Conservation (phyloP, 2,797 vertebrate species). For the Ptychobarbus kaznakovi region DNA sequence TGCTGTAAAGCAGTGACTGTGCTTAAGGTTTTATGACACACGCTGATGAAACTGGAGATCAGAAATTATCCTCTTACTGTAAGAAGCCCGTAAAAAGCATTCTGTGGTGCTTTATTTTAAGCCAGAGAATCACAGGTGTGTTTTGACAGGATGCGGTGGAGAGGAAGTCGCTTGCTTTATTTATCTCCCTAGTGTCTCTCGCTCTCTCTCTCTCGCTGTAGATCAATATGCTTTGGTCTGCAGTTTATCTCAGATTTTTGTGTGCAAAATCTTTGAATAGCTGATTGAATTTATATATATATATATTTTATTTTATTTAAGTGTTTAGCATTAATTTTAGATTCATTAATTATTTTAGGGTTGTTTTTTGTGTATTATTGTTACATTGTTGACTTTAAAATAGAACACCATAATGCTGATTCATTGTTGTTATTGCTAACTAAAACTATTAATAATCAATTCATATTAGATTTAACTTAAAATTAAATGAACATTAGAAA, state of each 20-base stretch:
- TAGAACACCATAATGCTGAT: background rate
- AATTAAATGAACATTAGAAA: background rate
- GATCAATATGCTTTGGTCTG: conserved; percentile 8
- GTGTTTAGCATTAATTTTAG: background rate
- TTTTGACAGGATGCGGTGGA: background rate
- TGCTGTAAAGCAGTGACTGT: background rate
- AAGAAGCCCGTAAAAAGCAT: background rate
- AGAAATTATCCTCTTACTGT: conserved; percentile 17
- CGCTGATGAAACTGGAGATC: conserved; percentile 6
- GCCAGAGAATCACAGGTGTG: conserved; percentile 17
- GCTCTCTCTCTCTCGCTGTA: background rate
- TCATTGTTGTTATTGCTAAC: too few species aligned
- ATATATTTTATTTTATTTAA: background rate
- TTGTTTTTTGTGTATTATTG: background rate
- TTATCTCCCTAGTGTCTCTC: background rate
- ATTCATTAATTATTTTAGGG: background rate
- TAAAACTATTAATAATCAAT: background rate
- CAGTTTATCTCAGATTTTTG: background rate
- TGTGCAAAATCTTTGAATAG: background rate
- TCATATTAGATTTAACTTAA: background rate
- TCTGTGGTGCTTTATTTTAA: background rate
- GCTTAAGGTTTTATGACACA: conserved; percentile 2
- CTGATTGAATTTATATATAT: background rate
- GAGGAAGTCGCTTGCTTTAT: conserved; percentile 1
- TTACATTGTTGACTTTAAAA: background rate